Base-by-base conservation (phyloP, 2,113 vertebrate species). In the Hiodon alosoides region DNA sequence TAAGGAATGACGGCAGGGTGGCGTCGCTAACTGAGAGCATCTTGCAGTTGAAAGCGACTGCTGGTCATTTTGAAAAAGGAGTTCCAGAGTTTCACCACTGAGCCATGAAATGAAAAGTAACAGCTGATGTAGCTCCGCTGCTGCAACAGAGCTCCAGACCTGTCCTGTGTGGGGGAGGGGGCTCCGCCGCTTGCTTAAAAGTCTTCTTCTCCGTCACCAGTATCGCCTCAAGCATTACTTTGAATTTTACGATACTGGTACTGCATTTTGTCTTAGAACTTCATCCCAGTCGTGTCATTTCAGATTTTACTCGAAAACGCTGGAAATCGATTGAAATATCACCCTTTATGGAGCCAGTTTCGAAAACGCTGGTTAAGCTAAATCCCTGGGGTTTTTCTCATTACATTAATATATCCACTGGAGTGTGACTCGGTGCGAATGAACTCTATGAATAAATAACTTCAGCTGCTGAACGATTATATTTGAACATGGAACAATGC, bases 91-190 rank as follows among this genome's bases (percentile, higher is more conserved):
- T 87, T 85, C 83, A 83, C 60, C 81, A 81, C 61, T 67, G 77
- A 89, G 78, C 79, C 81, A 77, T 84, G 83, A 83, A 88, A 89
- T 83, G 82, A 81, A 79, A 85, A 86, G 81, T 79, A 87, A 54
- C 75, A 86, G 84, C 78, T 80, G 81, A 79, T 75, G 78, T 61
- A 59, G 52, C 69, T 76, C 69, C 78, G 75, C 72, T 47, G 70
- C 47, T 65, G 14, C 82, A 69, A 70, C 78, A 64, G 59, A 71
- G 66, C 79, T 75, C 0, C 54, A 70, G 70, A 83, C 55, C 77
- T 78, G 78, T 81, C 77, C 79, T 85, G 84, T 0, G n/a, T 55
- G n/a, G 67, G 69, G 73, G 79, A 14, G n/a, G 75, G 78, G 47
- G 8, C 58, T 53, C 14, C 51, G 16, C 61, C 13, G 16, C 72